Base-by-base conservation (phyloP, 2,888 invertebrate species). In the Drosophila pseudotakahashii region DNA sequence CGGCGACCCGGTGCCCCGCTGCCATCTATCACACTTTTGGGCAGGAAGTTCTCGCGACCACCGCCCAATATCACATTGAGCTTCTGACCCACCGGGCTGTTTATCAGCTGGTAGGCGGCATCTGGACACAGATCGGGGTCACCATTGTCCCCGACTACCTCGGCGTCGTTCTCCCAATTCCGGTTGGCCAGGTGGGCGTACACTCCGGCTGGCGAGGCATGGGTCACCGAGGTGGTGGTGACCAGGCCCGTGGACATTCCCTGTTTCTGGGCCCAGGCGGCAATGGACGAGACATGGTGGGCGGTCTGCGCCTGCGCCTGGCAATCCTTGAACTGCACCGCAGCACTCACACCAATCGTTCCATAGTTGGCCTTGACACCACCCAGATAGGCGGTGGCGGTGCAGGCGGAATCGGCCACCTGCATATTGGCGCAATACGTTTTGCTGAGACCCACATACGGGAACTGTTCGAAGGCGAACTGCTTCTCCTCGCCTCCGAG, bases 401-500 rank as follows among this genome's bases (percentile, higher is more conserved):
- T 95, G 85, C 96, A 96, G 0, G 97, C 97, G 0, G 97, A 97
- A 89, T 97, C 97, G 0, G 97, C 95, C 0, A 97, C 96, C 92
- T 97, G 96, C 62, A 93, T 93, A 84, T 96, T 95, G 2, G 96
- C 94, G 90, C 96, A 96, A 90, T 96, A 96, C 0, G 96, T 96
- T 95, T 96, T 97, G 10, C 96, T 94, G 1, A 97, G 91, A 2
- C 96, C 97, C 7, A 95, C 94, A 82, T 94, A 94, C 0, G 96
- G 96, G 79, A 97, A 96, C 19, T 94, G 93, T 81, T 97, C 97
- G 89, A 97, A 97, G 70, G 94, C 94, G 3, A 97, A 93, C 63
- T 94, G 93, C 36, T 94, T 92, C 81, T 96, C 96, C 91, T 97
- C 97, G 0, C 97, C 97, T 0, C 96, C 97, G 37, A 95, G 92